Conservation (phyloP, 2,888 invertebrate genomes). For the Chaitophorus viminalis region DNA sequence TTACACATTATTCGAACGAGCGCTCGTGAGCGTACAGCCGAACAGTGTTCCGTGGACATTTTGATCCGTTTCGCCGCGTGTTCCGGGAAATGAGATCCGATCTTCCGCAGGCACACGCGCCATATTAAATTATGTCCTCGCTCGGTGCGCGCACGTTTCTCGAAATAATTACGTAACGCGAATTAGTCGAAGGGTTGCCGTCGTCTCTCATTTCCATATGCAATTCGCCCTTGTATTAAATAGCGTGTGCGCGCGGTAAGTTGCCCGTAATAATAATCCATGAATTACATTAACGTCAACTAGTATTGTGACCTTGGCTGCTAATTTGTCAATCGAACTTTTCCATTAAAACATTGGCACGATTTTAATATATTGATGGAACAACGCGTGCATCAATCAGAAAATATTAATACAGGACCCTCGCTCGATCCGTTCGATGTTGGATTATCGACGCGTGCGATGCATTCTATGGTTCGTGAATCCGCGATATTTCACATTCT, state of each 20-base stretch:
- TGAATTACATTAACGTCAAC: conserved; percentile 21
- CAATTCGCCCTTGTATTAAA: background rate
- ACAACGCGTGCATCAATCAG: background rate
- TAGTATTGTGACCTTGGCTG: background rate
- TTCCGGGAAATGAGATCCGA: too few species aligned
- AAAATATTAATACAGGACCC: background rate
- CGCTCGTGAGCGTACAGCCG: too few species aligned
- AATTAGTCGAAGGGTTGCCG: background rate
- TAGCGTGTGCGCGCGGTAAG: background rate
- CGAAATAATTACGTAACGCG: background rate
- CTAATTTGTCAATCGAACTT: background rate
- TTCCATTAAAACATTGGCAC: conserved; percentile 1
- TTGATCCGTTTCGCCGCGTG: too few species aligned
- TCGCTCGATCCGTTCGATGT: background rate
- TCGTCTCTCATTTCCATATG: background rate
- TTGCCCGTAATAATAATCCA: background rate
- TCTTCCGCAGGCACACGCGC: too few species aligned
- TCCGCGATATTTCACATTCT: too few species aligned
- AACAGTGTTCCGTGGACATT: too few species aligned
- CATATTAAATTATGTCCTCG: too few species aligned
- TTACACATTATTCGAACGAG: too few species aligned
- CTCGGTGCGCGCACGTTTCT: background rate
- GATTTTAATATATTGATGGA: background rate
- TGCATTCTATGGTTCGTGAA: too few species aligned
- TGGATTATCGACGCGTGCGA: background rate